Base-by-base conservation (phyloP, 2,888 invertebrate genomes). In the Apomyelois bistriatella region DNA sequence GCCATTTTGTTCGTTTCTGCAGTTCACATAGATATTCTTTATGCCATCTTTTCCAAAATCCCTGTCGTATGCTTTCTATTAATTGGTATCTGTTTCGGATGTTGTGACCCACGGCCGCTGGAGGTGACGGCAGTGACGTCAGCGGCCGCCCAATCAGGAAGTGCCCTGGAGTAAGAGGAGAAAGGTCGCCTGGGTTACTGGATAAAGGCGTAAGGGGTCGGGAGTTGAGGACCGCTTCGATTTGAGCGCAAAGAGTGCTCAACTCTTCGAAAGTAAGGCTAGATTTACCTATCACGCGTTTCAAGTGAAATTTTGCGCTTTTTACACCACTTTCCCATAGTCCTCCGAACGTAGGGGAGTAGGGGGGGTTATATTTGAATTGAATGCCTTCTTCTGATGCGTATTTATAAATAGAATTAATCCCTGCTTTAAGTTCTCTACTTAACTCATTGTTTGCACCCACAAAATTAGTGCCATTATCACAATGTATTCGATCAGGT, bases 1-100 rank as follows among this genome's bases (percentile, higher is more conserved):
- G 38, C 57, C 60, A 60, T 48, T 58, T 60, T 5, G 43, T 52
- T 13, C 57, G 48, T n/a, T 46, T 47, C 28, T 58, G 58, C n/a
- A 58, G 12, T 37, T 37, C 37, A 37, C 12, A 37, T 3, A 37
- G 37, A 12, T 37, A 58, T 17, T 58, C 58, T n/a, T 52, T 17
- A 16, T 36, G 22, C 57, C 59, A 57, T 0, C 56, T 15, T 28
- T 28, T 28, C 28, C 28, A 28, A 28, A 28, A 28, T 28, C 28
- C 28, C 7, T 28, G 4, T 12, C 37, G 4, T 12, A 37, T 37
- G 8, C 37, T 37, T 12, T 37, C 12, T 5, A 28, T 28, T 28
- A 28, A 7, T 3, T 7, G 28, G 7, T 28, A 28, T 28, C 28
- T 3, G 28, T 28, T 28, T 16, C 40, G 15, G 15, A 16, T 40